These are phyloP conservation scores for Homalodisca vitripennis DNA, from an alignment of 1,140 invertebrate genomes.

Conservation along the genomic window DNA sequence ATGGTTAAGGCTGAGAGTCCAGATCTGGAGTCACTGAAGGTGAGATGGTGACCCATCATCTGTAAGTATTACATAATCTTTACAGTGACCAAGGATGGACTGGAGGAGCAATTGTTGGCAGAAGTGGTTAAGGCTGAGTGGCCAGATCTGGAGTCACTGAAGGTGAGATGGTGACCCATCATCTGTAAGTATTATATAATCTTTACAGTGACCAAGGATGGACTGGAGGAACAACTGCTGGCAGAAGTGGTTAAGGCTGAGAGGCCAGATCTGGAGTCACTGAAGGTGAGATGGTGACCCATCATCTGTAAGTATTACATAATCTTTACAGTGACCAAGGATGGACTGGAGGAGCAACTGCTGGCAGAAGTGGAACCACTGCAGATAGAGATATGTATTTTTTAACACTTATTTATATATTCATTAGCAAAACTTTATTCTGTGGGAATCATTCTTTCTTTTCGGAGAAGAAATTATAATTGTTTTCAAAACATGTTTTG, in stretches of 20 bases:
- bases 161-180: too few relatives aligned
- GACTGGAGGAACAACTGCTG: constrained; percentile 89
- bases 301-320: too few relatives aligned
- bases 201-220: constrained; percentile 91
- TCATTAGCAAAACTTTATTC: background rate
- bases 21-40: constrained; percentile 76
- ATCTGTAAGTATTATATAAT: too few relatives aligned
- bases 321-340: constrained; percentile 92
- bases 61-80: too few relatives aligned
- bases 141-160: constrained; percentile 81
- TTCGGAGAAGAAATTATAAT: too few relatives aligned
- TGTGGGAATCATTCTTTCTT: background rate
- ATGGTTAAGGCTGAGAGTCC: constrained; percentile 93
- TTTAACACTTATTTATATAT: background rate
- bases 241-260: constrained; percentile 93
- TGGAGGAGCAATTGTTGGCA: constrained; percentile 91
- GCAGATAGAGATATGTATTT: too few relatives aligned
- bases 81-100: constrained; percentile 87
- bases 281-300: constrained; percentile 54
- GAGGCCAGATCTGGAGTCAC: constrained; percentile 83
- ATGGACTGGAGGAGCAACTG: constrained; percentile 91
- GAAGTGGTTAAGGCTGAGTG: constrained; percentile 93
- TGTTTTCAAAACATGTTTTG: too few relatives aligned
- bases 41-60: too few relatives aligned
- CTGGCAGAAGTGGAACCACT: constrained; percentile 91